Conservation (phyloP, 2,797 vertebrate species). For the Amniataba percoides region DNA sequence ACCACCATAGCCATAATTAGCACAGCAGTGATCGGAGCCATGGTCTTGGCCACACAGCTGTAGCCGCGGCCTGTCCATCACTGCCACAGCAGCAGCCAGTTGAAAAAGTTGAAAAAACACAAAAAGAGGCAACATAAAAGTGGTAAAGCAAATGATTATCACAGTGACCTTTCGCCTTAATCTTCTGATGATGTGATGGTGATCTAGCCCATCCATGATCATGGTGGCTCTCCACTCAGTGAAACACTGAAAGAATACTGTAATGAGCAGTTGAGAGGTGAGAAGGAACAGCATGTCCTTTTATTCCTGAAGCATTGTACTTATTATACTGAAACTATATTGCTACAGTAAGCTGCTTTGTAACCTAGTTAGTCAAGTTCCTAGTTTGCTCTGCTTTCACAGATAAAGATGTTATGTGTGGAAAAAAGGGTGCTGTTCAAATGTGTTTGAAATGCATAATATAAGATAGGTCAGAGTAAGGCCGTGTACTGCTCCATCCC, state of each 20-base stretch:
- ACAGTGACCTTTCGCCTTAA: neutral
- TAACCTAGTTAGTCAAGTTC: slow-evolving; percentile 15
- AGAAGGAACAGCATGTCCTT: neutral
- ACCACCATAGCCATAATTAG: slow-evolving; percentile 5
- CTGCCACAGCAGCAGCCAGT: neutral
- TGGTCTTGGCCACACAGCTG: neutral
- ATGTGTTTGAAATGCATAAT: slow-evolving; percentile 46
- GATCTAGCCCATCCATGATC: neutral
- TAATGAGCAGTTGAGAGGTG: neutral
- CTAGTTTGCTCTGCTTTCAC: slow-evolving; percentile 7
- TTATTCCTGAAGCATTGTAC: neutral
- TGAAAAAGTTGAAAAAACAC: too few species aligned
- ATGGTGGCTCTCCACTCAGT: neutral
- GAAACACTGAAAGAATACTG: neutral
- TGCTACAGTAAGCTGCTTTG: slow-evolving; percentile 28
- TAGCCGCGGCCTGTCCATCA: neutral
- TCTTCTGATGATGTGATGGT: neutral
- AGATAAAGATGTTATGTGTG: slow-evolving; percentile 40
- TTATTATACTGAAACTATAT: slow-evolving; percentile 1
- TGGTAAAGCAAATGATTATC: neutral
- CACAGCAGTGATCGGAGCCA: slow-evolving; percentile 7
- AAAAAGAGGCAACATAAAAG: neutral
- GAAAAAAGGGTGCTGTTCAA: slow-evolving; percentile 35
- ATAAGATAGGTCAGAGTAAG: slow-evolving; percentile 52
- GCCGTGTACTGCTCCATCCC: slow-evolving; percentile 9